Base-by-base conservation (phyloP, 2,113 vertebrate genomes). In the Pelecanoides urinatrix region DNA sequence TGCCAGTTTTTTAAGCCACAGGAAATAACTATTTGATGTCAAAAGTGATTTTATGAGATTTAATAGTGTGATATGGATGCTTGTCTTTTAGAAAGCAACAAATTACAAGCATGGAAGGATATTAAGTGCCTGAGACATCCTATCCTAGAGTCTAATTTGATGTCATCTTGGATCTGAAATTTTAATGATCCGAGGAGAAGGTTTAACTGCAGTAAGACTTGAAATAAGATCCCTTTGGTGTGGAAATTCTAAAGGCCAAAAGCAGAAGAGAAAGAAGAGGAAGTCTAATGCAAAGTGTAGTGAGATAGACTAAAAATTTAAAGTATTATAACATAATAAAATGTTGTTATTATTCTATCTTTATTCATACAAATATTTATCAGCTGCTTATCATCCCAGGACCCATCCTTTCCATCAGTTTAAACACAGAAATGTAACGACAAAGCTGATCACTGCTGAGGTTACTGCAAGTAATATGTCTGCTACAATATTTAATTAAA, bases 401-500 rank as follows among this genome's bases (percentile, higher is more conserved):
- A 86, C 2, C 5, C 9, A 44, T 30, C 5, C 56, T 86, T 61
- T 38, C 22, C 13, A 53, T 44, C 11, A 86, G 8, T 19, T 68
- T 72, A 66, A 75, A 78, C 40, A 59, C 83, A 72, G 22, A 85
- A 78, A 49, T 16, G 5, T 70, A 65, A 21, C 26, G 82, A 32
- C 38, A 66, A 65, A 83, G 40, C 22, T 89, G 56, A 56, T 68
- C n/a, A 61, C 63, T 87, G 55, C 16, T 76, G 82, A 91, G 61
- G 44, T 53, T 92, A 45, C 45, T 45, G 42, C 67, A 95, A 96
- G 66, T 79, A 92, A 80, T 87, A 86, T 32, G 20, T 86, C 70
- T 96, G 71, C 63, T 96, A 56, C 36, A 42, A 73, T 88, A 73
- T 85, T 96, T 97, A 95, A 95, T 97, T 96, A 84, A 96, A 93